Evolutionary conservation across 2,888 invertebrate species (phyloP).

Genomic region (Eupithecia pulchellata): DNA sequence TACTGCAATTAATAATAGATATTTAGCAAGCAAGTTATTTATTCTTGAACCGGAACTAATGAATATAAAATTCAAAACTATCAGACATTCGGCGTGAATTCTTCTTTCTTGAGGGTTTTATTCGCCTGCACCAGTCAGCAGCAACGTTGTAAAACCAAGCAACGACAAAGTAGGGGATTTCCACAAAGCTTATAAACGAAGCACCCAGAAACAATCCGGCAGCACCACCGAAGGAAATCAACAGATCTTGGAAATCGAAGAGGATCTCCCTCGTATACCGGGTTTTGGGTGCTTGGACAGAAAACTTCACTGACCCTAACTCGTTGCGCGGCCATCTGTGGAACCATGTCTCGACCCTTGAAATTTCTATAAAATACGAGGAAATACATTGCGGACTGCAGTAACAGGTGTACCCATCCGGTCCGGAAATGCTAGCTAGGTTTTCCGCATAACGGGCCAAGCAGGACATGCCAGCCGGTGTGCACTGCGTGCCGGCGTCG

Average conservation of each 20-base stretch:
- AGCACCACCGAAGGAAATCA: slow-evolving; percentile 88
- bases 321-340: slow-evolving; percentile 65
- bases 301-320: slow-evolving; percentile 77
- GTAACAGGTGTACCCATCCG: slow-evolving; percentile 54
- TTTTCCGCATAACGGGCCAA: slow-evolving; percentile 57
- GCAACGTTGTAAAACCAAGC: slow-evolving; percentile 35
- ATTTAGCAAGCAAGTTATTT: neutral
- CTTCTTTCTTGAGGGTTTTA: neutral
- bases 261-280: slow-evolving; percentile 86
- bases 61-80: slow-evolving; percentile 10
- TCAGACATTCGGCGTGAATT: neutral
- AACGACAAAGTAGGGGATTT: slow-evolving; percentile 81
- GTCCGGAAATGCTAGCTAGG: slow-evolving; percentile 60
- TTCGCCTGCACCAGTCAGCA: neutral
- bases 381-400: slow-evolving; percentile 70
- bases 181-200: slow-evolving; percentile 86
- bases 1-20: neutral
- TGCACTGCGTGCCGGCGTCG: slow-evolving; percentile 82
- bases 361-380: slow-evolving; percentile 63
- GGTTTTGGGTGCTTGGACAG: slow-evolving; percentile 81
- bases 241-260: slow-evolving; percentile 87
- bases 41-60: neutral
- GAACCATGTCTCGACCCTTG: slow-evolving; percentile 58
- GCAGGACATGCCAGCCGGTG: slow-evolving; percentile 82
- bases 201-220: slow-evolving; percentile 87